These are phyloP conservation scores for Anthoptus insignis DNA, from an alignment of 2,888 invertebrate genomes.

Conservation along the genomic window DNA sequence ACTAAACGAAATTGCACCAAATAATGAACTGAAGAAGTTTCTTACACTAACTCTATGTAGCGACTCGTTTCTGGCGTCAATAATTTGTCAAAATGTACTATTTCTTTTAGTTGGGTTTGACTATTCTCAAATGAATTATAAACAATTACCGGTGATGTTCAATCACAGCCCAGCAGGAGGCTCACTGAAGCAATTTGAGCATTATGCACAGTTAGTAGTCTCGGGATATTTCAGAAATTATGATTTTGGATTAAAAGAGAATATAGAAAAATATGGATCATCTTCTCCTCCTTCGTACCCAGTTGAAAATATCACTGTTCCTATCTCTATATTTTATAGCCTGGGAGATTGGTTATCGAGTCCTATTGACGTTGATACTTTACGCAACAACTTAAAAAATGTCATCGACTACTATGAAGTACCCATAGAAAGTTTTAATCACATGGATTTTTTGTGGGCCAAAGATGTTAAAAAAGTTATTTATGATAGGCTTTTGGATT, in stretches of 20 bases:
- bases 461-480: slow-evolving; percentile 60
- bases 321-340: not conserved
- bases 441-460: slow-evolving; percentile 89
- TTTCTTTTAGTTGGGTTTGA: slow-evolving; percentile 1
- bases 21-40: not conserved
- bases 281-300: slow-evolving; percentile 82
- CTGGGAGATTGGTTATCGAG: slow-evolving; percentile 60
- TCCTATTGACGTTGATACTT: slow-evolving; percentile 71
- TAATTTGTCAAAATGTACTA: not conserved
- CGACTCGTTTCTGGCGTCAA: not conserved
- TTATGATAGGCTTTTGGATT: too few relatives aligned
- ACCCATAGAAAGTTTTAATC: slow-evolving; percentile 84
- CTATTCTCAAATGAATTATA: slow-evolving; percentile 45
- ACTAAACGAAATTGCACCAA: not conserved
- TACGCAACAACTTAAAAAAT: slow-evolving; percentile 73
- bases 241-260: slow-evolving; percentile 75
- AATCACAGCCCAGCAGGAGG: slow-evolving; percentile 88
- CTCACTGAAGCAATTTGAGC: slow-evolving; percentile 88
- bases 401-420: slow-evolving; percentile 79
- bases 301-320: slow-evolving; percentile 54
- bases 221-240: slow-evolving; percentile 77
- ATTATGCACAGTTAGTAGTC: slow-evolving; percentile 88
- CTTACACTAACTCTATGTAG: slow-evolving; percentile 1
- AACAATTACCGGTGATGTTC: slow-evolving; percentile 86
- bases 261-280: slow-evolving; percentile 76